A percentile compares a stretch with the other conserved stretches of the same genome.
These are phyloP conservation scores for Trichoplusia ni DNA, from an alignment of 1,140 invertebrate genomes.

Conservation along the genomic window DNA sequence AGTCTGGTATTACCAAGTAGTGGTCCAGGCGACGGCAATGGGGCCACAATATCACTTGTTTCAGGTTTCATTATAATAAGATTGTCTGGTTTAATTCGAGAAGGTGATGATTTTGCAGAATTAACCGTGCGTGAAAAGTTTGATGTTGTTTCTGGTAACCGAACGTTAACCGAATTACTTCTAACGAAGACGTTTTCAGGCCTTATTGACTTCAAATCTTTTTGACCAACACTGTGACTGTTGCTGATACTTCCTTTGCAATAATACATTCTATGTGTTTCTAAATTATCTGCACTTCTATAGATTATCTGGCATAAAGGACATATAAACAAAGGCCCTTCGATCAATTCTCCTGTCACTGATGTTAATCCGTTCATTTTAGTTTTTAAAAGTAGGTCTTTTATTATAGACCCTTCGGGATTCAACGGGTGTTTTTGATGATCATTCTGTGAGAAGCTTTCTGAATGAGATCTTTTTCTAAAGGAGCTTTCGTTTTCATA, in stretches of 20 bases:
- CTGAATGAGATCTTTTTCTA: constrained; percentile 85
- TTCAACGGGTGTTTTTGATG: constrained; percentile 79
- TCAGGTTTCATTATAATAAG: constrained; percentile 82
- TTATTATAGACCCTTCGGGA: constrained; percentile 90
- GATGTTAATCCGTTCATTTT: constrained; percentile 78
- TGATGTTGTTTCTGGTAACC: constrained; percentile 77
- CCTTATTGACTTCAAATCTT: constrained; percentile 58
- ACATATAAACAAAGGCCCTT: constrained; percentile 83
- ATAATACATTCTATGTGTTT: constrained; percentile 86
- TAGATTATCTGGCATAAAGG: constrained; percentile 85
- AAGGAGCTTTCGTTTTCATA: constrained; percentile 70
- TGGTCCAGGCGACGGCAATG: constrained; percentile 89
- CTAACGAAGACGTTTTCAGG: constrained; percentile 72
- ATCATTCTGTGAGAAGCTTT: constrained; percentile 79
- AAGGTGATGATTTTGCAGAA: constrained; percentile 66
- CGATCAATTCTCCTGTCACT: constrained; percentile 67
- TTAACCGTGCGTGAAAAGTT: constrained; percentile 55
- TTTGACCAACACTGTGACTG: constrained; percentile 52
- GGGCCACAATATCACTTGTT: constrained; percentile 79
- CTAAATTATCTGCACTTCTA: constrained; percentile 86
- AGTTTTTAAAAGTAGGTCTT: constrained; percentile 90
- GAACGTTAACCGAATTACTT: constrained; percentile 82
- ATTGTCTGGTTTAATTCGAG: constrained; percentile 80
- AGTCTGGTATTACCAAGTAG: constrained; percentile 89
- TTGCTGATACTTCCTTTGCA: constrained; percentile 83